Evolutionary conservation across 1,140 invertebrate genomes (phyloP).

Genomic region (Laupala kohalensis): DNA sequence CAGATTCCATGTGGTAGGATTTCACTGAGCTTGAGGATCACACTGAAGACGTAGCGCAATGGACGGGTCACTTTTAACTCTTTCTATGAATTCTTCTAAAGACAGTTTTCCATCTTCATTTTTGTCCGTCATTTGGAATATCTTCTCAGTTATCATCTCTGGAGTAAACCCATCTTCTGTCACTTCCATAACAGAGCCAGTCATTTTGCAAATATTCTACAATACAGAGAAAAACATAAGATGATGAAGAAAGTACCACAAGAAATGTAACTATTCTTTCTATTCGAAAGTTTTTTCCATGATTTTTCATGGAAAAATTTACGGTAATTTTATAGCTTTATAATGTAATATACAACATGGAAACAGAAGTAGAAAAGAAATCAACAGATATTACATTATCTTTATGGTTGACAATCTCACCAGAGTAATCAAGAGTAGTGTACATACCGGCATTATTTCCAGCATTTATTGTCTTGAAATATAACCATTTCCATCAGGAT

Average conservation of each 20-base stretch:
- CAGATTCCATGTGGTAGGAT: constrained; percentile 3
- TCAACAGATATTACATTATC: too few species aligned
- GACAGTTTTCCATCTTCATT: constrained; percentile 97
- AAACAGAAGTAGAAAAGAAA: too few species aligned
- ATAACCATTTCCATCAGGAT: constrained; percentile 87
- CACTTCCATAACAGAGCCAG: constrained; percentile 93
- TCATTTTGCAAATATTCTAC: constrained; percentile 98
- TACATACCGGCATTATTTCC: constrained; percentile 85
- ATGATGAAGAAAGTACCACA: background rate
- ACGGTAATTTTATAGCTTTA: too few species aligned
- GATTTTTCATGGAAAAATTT: too few species aligned
- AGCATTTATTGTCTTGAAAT: constrained; percentile 93
- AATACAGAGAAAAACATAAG: constrained; percentile 21
- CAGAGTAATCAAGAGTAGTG: too few species aligned
- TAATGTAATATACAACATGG: too few species aligned
- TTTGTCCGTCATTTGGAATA: constrained; percentile 98
- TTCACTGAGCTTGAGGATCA: background rate
- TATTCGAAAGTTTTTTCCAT: too few species aligned
- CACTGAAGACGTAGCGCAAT: constrained; percentile 32
- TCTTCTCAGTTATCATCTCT: constrained; percentile 94
- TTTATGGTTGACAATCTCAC: too few species aligned
- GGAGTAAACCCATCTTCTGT: constrained; percentile 96
- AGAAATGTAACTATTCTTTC: too few species aligned
- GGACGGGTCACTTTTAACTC: constrained; percentile 90
- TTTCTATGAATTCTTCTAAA: constrained; percentile 96